These are phyloP conservation scores for Caenorhabditis doughertyi DNA, from an alignment of 2,888 invertebrate species.

Conservation along the genomic window DNA sequence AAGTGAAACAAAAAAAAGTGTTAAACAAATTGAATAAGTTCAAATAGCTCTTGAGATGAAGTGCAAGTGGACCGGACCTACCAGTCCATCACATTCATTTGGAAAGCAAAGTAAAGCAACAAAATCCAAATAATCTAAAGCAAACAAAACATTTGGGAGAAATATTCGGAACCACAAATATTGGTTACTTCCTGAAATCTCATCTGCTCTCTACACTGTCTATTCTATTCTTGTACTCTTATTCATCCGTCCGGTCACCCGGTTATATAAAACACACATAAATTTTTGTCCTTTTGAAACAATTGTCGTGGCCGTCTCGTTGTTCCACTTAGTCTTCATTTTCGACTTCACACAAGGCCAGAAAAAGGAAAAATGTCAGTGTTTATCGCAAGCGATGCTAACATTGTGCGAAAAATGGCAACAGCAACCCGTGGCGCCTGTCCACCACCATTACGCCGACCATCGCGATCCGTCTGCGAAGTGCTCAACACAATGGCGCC, in stretches of 20 bases:
- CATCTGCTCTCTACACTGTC: slow-evolving; percentile 11
- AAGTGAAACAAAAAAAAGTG: slow-evolving; percentile 11
- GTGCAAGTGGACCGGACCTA: slow-evolving; percentile 29
- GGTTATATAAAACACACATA: slow-evolving; percentile 15
- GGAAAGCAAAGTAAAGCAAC: slow-evolving; percentile 16
- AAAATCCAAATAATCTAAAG: slow-evolving; percentile 44
- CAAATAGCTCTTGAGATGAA: slow-evolving; percentile 18
- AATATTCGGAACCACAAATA: slow-evolving; percentile 36
- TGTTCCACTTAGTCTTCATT: slow-evolving; percentile 29
- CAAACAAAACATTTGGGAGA: slow-evolving; percentile 28
- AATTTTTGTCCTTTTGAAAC: slow-evolving; percentile 58
- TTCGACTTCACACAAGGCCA: not conserved
- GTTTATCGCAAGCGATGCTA: slow-evolving; percentile 68
- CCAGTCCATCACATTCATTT: slow-evolving; percentile 7
- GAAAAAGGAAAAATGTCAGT: slow-evolving; percentile 58
- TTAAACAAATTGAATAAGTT: slow-evolving; percentile 21
- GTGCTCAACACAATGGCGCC: slow-evolving; percentile 65
- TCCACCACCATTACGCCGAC: slow-evolving; percentile 64
- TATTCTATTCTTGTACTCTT: slow-evolving; percentile 20
- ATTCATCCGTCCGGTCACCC: slow-evolving; percentile 2
- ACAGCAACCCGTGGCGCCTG: slow-evolving; percentile 67
- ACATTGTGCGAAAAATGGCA: slow-evolving; percentile 69
- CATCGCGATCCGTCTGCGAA: slow-evolving; percentile 67
- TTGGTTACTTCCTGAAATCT: slow-evolving; percentile 59
- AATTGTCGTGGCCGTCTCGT: slow-evolving; percentile 45